Conservation (phyloP, 2,888 invertebrate genomes). For the Rhaphigaster nebulosa region DNA sequence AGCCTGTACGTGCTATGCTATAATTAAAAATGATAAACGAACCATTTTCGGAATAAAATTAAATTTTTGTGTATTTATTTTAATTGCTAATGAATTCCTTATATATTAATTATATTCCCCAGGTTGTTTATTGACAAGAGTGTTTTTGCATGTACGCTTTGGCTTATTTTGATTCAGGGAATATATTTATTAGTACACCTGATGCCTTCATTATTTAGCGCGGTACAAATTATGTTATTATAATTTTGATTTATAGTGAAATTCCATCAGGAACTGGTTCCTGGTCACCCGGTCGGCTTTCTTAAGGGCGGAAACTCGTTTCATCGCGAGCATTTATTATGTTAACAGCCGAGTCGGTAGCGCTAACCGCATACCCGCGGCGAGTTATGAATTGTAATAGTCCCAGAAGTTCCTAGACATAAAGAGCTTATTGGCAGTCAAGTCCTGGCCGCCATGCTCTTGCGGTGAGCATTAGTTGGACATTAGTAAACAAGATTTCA, state of each 20-base stretch:
- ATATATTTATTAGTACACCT: slow-evolving; percentile 13
- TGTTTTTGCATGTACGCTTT: slow-evolving; percentile 10
- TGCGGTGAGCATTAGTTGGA: neutral
- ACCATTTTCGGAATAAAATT: neutral
- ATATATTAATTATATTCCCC: neutral
- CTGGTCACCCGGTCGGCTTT: neutral
- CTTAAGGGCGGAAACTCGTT: neutral
- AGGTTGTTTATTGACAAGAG: neutral
- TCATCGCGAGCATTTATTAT: neutral
- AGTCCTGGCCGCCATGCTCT: neutral
- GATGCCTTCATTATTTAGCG: slow-evolving; percentile 27
- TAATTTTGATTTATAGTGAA: slow-evolving; percentile 3
- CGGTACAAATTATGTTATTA: slow-evolving; percentile 34
- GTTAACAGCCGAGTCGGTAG: slow-evolving; percentile 7
- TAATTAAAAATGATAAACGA: neutral
- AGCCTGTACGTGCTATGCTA: neutral
- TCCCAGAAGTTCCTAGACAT: neutral
- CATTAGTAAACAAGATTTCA: slow-evolving; percentile 42
- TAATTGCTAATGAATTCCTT: neutral
- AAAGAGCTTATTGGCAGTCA: slow-evolving; percentile 8
- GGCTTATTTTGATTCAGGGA: slow-evolving; percentile 1
- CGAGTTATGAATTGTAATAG: slow-evolving; percentile 28
- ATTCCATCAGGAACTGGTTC: neutral
- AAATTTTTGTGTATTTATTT: neutral
- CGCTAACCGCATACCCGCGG: neutral